These are phyloP conservation scores for Galbula dea DNA, from an alignment of 2,113 vertebrate species.

Conservation along the genomic window DNA sequence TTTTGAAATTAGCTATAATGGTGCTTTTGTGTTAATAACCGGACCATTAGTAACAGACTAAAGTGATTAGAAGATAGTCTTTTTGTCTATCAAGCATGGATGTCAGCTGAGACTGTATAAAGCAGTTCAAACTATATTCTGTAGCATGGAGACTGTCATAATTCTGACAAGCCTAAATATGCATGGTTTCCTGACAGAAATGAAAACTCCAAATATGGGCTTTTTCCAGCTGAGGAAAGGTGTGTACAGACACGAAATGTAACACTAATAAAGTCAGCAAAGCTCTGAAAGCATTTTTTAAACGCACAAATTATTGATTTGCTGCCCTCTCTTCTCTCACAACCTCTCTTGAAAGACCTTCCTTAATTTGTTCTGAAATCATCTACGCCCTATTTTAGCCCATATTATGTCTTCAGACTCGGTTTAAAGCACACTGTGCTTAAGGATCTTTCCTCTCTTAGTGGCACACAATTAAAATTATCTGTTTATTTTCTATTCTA, in stretches of 20 bases:
- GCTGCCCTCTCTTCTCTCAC: background rate
- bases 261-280: background rate
- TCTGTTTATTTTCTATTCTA: background rate
- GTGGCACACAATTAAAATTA: background rate
- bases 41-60: background rate
- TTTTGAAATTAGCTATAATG: conserved; percentile 19
- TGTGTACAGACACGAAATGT: background rate
- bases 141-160: background rate
- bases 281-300: background rate
- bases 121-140: background rate
- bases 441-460: background rate
- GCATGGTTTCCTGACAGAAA: background rate
- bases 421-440: background rate
- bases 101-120: background rate
- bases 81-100: background rate
- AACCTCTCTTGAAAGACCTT: background rate
- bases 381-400: background rate
- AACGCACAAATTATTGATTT: background rate
- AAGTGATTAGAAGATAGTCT: background rate
- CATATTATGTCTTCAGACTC: background rate
- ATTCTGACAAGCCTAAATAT: background rate
- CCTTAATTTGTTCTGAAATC: background rate
- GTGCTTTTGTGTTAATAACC: background rate
- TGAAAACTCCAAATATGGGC: background rate
- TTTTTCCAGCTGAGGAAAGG: background rate